Conservation (phyloP, 2,113 vertebrate genomes). For the Piliocolobus tephrosceles region DNA sequence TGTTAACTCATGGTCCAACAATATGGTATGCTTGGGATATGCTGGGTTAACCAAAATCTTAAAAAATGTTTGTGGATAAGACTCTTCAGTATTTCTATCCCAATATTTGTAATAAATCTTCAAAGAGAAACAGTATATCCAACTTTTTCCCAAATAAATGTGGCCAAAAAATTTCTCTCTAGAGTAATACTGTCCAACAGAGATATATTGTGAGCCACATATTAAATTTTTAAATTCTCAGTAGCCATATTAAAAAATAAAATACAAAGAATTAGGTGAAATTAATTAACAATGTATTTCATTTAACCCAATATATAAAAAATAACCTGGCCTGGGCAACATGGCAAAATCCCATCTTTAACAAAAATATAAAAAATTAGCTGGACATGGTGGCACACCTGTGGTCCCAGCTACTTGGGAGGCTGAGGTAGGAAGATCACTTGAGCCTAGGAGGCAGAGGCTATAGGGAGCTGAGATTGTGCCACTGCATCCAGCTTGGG, state of each 20-base stretch:
- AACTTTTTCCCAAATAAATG: slow-evolving; percentile 47
- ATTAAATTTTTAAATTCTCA: neutral
- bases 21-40: slow-evolving; percentile 26
- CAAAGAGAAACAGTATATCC: neutral
- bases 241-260: neutral
- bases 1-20: slow-evolving; percentile 27
- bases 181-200: neutral
- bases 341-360: too few relatives aligned
- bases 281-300: slow-evolving; percentile 40
- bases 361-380: too few relatives aligned
- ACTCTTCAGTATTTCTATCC: slow-evolving; percentile 10
- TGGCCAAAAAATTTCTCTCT: neutral
- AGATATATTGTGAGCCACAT: neutral
- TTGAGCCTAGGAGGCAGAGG: too few relatives aligned
- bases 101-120: slow-evolving; percentile 37
- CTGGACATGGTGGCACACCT: too few relatives aligned
- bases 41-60: slow-evolving; percentile 7
- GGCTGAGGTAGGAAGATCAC: too few relatives aligned
- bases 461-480: too few relatives aligned
- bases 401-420: too few relatives aligned
- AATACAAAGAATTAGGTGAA: slow-evolving; percentile 13
- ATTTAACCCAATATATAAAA: slow-evolving; percentile 41
- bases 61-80: neutral
- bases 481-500: too few relatives aligned
- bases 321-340: neutral